Percentiles rank a stretch among this genome's conserved stretches.
Conservation (phyloP, 2,888 invertebrate genomes). For the Tipula vernalis region DNA sequence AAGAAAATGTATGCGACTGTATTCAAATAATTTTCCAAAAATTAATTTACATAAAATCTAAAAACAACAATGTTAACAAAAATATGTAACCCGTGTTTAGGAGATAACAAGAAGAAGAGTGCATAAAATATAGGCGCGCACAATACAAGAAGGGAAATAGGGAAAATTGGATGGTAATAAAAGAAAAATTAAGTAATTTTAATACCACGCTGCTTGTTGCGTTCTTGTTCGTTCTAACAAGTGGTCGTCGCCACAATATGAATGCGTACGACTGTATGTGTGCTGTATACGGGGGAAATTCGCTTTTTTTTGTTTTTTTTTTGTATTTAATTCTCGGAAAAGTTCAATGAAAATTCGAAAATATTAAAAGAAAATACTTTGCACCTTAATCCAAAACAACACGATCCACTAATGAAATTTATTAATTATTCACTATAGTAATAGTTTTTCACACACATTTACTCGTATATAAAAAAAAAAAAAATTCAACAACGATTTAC, state of each 20-base stretch:
- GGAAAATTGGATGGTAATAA: background rate
- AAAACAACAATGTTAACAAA: background rate
- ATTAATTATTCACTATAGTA: background rate
- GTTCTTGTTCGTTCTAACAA: background rate
- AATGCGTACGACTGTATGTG: background rate
- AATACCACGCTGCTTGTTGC: background rate
- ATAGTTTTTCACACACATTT: background rate
- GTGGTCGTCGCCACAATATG: conserved; percentile 4
- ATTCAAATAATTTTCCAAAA: background rate
- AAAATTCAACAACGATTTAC: background rate
- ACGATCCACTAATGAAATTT: background rate
- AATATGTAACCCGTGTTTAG: background rate
- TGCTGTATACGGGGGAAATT: background rate
- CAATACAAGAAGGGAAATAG: background rate
- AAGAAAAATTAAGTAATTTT: background rate
- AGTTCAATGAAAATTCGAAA: background rate
- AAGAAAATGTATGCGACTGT: background rate
- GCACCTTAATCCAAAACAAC: background rate
- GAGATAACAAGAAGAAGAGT: background rate
- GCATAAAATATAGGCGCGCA: background rate
- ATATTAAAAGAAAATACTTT: background rate
- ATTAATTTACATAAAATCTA: background rate
- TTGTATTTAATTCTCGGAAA: background rate
- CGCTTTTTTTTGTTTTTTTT: background rate
- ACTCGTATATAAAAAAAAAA: background rate